These are phyloP conservation scores for Varanus salvator DNA, from an alignment of 2,113 vertebrate genomes.

Conservation along the genomic window DNA sequence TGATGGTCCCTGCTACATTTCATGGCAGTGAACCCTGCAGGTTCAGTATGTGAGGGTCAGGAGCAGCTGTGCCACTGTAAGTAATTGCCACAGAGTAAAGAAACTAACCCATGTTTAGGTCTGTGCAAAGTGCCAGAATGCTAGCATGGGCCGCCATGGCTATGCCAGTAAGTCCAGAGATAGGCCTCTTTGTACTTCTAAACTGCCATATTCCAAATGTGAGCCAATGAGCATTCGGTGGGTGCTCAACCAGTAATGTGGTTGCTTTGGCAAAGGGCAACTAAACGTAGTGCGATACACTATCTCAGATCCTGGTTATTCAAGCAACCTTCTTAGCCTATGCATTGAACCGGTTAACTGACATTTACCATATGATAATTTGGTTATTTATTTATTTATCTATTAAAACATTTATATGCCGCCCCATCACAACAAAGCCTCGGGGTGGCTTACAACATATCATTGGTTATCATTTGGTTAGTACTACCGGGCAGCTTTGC, in stretches of 20 bases:
- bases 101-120: neutral
- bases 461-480: neutral
- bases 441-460: too few species aligned
- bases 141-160: neutral
- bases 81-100: neutral
- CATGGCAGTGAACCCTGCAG: too few species aligned
- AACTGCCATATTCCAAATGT: neutral
- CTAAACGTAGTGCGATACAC: neutral
- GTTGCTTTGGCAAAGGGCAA: neutral
- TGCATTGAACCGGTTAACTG: neutral
- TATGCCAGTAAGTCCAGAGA: neutral
- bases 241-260: neutral
- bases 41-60: neutral
- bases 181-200: neutral
- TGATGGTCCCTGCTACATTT: neutral
- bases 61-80: neutral
- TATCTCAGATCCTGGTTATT: neutral
- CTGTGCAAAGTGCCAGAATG: neutral
- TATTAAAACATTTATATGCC: too few species aligned
- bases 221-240: neutral
- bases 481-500: slow-evolving; percentile 48
- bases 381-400: too few species aligned
- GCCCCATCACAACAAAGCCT: too few species aligned
- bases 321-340: neutral
- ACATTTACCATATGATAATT: neutral